Conservation (phyloP, 2,797 vertebrate genomes). For the Naso thynnoides region DNA sequence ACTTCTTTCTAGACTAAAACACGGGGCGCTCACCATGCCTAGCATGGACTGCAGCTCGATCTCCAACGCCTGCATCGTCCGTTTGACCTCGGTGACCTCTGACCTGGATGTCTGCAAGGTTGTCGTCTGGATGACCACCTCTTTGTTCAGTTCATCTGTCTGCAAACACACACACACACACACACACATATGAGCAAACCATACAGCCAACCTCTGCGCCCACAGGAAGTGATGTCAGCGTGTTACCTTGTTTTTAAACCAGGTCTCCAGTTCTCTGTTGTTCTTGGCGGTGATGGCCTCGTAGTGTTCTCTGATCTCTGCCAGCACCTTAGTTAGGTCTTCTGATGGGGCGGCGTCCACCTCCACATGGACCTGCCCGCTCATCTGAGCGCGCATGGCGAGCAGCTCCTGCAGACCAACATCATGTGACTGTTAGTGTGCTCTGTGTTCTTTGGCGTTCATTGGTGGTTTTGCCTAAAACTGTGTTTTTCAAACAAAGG, state of each 20-base stretch:
- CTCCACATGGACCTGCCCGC: constrained; percentile 88
- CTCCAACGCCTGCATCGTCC: constrained; percentile 85
- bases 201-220: too few species aligned
- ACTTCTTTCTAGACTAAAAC: too few species aligned
- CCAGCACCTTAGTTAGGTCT: constrained; percentile 85
- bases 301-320: constrained; percentile 88
- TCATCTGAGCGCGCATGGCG: constrained; percentile 77
- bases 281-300: constrained; percentile 87
- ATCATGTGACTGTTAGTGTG: too few species aligned
- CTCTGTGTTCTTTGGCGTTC: too few species aligned
- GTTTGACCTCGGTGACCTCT: constrained; percentile 70
- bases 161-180: constrained; percentile 52
- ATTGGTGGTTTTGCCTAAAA: too few species aligned
- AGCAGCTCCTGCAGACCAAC: constrained; percentile 82
- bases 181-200: constrained; percentile 58
- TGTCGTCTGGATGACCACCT: constrained; percentile 57
- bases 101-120: constrained; percentile 64
- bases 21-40: constrained; percentile 80
- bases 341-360: constrained; percentile 83
- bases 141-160: constrained; percentile 68
- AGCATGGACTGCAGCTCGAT: constrained; percentile 88
- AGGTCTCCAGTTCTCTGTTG: constrained; percentile 75
- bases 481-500: too few species aligned
- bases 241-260: constrained; percentile 77
- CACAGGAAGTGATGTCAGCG: constrained; percentile 39